These are phyloP conservation scores for Bombus turneri DNA, from an alignment of 1,140 invertebrate species.

Conservation along the genomic window DNA sequence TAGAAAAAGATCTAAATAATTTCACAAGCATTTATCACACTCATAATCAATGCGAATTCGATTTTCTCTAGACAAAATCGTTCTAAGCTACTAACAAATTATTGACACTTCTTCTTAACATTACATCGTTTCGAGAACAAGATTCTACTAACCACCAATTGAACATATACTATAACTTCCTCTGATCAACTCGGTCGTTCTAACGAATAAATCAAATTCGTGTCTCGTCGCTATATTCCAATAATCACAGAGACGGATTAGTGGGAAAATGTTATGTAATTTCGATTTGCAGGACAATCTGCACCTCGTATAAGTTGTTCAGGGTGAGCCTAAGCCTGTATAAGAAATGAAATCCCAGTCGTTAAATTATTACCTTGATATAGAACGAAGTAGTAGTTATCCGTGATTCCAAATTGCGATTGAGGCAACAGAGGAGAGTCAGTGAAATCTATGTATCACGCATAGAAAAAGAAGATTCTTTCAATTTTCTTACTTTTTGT, in stretches of 20 bases:
- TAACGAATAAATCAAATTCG: neutral
- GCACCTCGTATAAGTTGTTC: neutral
- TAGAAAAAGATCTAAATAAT: neutral
- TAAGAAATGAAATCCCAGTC: constrained; percentile 28
- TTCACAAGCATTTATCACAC: neutral
- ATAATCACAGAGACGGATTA: no score
- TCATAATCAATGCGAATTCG: neutral
- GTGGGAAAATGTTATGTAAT: neutral
- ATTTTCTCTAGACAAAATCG: neutral
- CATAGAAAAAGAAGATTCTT: neutral
- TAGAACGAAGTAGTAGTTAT: constrained; percentile 2
- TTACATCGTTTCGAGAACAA: no score
- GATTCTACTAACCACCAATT: neutral
- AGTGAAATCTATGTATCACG: neutral
- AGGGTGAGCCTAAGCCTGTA: neutral
- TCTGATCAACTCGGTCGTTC: neutral
- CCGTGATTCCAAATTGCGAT: constrained; percentile 13
- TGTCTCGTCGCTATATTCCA: no score
- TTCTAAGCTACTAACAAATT: neutral
- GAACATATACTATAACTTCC: neutral
- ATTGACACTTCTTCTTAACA: neutral
- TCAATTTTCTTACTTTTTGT: constrained; percentile 5
- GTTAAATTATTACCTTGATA: constrained; percentile 44
- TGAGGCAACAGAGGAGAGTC: neutral
- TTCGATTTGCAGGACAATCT: no score